phyloP scores from a whole-genome alignment of 2,113 vertebrate species.

The Paraplagusia blochii region DNA sequence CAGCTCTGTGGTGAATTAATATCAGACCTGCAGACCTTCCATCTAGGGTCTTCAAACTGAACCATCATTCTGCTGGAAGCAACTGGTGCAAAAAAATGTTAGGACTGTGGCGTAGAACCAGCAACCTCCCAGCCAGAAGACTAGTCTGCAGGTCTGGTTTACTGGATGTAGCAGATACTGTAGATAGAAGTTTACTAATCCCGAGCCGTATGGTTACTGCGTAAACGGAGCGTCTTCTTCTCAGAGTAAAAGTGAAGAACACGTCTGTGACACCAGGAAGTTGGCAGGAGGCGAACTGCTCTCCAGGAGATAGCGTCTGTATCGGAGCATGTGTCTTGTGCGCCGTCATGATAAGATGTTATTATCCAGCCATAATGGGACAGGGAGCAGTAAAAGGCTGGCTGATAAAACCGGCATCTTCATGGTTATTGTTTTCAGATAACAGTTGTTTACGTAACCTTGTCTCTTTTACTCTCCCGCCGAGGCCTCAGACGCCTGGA shows the following conservation, averaged over 20 bases:
- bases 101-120: too few relatives aligned
- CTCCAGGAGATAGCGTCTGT: neutral
- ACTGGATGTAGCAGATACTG: too few relatives aligned
- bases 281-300: slow-evolving; percentile 12
- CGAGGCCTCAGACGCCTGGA: neutral
- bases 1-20: too few relatives aligned
- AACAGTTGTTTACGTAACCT: neutral
- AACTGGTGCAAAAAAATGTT: too few relatives aligned
- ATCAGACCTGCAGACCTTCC: too few relatives aligned
- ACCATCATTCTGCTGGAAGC: too few relatives aligned
- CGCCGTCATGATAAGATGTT: neutral
- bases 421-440: slow-evolving; percentile 16
- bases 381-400: neutral
- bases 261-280: neutral
- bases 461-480: neutral
- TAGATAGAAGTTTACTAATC: too few relatives aligned
- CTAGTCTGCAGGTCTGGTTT: too few relatives aligned
- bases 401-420: slow-evolving; percentile 3
- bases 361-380: neutral
- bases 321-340: neutral
- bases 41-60: too few relatives aligned
- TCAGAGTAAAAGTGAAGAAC: neutral
- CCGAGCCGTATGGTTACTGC: too few relatives aligned
- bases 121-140: too few relatives aligned
- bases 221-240: neutral